Conservation (phyloP, 2,797 vertebrate species). For the Microchirus variegatus region DNA sequence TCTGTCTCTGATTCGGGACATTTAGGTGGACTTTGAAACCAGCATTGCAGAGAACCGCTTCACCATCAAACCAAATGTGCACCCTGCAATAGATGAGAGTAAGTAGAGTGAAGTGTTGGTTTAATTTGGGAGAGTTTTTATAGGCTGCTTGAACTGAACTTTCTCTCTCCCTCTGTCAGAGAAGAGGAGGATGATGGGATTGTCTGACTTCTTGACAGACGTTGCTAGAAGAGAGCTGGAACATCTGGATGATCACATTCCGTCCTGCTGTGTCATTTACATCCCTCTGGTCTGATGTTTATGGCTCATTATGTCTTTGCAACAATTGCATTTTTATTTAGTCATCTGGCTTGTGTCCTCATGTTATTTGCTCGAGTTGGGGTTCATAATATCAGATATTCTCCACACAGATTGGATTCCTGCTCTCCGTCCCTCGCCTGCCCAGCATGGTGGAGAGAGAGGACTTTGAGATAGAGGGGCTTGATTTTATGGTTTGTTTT, state of each 20-base stretch:
- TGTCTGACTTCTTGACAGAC: constrained; percentile 93
- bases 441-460: constrained; percentile 89
- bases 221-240: constrained; percentile 91
- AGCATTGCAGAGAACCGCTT: constrained; percentile 89
- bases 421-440: constrained; percentile 91
- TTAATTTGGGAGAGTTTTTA: not conserved
- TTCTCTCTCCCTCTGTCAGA: constrained; percentile 71
- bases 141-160: not conserved
- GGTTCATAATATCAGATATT: constrained; percentile 11
- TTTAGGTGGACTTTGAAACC: constrained; percentile 92
- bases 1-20: constrained; percentile 21
- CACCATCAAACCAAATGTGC: constrained; percentile 89
- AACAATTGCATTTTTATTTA: not conserved
- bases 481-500: constrained; percentile 91
- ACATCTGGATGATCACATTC: constrained; percentile 85
- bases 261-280: constrained; percentile 93
- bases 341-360: not conserved
- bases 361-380: not conserved
- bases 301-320: not conserved
- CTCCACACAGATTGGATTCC: constrained; percentile 89
- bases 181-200: constrained; percentile 90
- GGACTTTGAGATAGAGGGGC: constrained; percentile 91
- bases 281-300: constrained; percentile 88
- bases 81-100: constrained; percentile 93
- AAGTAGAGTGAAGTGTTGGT: constrained; percentile 33